A percentile compares a stretch with the other conserved stretches of the same genome.
phyloP scores from a whole-genome alignment of 2,888 invertebrate genomes.

The Drosophila borborema region DNA sequence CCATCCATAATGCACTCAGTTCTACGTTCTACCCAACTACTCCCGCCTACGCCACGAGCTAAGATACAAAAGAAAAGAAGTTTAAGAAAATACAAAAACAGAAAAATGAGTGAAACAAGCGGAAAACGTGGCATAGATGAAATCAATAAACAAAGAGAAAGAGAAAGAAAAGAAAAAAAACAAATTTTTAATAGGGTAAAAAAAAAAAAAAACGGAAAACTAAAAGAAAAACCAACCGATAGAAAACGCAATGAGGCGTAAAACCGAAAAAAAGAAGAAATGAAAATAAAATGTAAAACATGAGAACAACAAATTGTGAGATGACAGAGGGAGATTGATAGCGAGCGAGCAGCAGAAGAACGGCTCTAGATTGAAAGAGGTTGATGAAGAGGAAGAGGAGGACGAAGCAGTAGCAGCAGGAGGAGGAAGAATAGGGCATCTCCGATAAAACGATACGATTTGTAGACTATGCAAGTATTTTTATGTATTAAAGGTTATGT shows the following conservation, averaged over 20 bases:
- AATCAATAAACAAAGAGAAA: conserved; percentile 39
- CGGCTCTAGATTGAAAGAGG: conserved; percentile 29
- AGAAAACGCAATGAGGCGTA: conserved; percentile 58
- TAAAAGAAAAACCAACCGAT: conserved; percentile 63
- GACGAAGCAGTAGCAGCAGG: conserved; percentile 29
- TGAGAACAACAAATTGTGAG: conserved; percentile 64
- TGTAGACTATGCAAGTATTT: conserved; percentile 84
- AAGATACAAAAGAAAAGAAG: conserved; percentile 46
- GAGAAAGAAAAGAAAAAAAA: conserved; percentile 29
- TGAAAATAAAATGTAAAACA: conserved; percentile 41
- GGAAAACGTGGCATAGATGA: conserved; percentile 37
- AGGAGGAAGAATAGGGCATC: conserved; percentile 19
- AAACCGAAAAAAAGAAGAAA: conserved; percentile 38
- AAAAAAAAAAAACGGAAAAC: conserved; percentile 49
- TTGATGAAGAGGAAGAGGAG: conserved; percentile 51
- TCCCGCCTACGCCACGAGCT: conserved; percentile 58
- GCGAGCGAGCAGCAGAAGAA: conserved; percentile 27
- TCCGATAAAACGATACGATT: conserved; percentile 79
- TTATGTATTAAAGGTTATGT: conserved; percentile 84
- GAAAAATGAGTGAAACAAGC: conserved; percentile 8
- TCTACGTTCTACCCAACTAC: conserved; percentile 47
- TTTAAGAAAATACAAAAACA: conserved; percentile 1
- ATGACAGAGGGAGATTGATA: conserved; percentile 29
- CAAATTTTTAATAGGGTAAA: conserved; percentile 70
- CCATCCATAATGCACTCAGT: conserved; percentile 43